Evolutionary conservation across 2,113 vertebrate species (phyloP).

Genomic region (Chionomys nivalis): DNA sequence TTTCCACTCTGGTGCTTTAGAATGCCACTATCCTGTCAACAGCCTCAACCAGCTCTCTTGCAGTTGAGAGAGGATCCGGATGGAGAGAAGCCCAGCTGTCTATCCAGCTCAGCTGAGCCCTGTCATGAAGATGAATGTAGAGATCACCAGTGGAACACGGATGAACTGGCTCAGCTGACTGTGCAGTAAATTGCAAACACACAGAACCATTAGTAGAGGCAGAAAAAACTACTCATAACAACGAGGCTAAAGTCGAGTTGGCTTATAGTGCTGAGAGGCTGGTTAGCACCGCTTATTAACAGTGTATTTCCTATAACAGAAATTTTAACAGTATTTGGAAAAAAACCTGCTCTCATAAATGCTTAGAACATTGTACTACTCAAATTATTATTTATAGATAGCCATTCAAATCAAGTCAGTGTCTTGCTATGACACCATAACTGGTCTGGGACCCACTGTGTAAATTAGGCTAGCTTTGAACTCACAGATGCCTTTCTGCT

Average conservation of each 20-base stretch:
- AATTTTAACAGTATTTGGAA: neutral
- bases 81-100: neutral
- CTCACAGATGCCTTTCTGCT: neutral
- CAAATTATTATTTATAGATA: conserved; percentile 7
- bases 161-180: neutral
- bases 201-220: neutral
- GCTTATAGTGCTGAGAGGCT: neutral
- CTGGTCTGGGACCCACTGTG: neutral
- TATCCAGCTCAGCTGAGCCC: neutral
- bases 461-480: neutral
- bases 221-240: conserved; percentile 10
- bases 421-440: no score
- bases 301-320: conserved; percentile 7
- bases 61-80: neutral
- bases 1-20: neutral
- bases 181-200: neutral
- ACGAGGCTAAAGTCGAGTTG: neutral
- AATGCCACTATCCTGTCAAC: neutral
- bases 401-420: neutral
- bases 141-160: neutral
- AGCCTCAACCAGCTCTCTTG: neutral
- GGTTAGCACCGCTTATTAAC: neutral
- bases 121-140: neutral
- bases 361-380: neutral
- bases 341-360: neutral